Base-by-base conservation (phyloP, 2,888 invertebrate genomes). In the Gymnoscelis rufifasciata region DNA sequence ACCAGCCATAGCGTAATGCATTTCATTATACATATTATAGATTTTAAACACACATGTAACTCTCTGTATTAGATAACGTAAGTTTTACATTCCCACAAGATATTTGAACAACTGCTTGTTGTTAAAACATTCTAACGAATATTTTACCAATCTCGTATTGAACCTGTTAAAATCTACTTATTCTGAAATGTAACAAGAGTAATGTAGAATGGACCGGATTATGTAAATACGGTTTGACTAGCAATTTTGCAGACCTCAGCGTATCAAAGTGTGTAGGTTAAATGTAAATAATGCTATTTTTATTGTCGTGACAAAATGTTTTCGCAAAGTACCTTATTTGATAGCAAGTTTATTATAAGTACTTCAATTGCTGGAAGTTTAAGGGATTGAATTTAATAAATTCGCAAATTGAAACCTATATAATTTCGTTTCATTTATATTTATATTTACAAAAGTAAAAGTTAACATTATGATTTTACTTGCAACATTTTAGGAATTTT, bases 311-410 rank as follows among this genome's bases (percentile, higher is more conserved):
- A 69, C 59, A 52, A 52, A 57, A n/a, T 66, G 57, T 70, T 68
- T 52, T 62, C 44, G 75, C 78, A 71, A 69, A 72, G 80, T 83
- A 83, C 74, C 78, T 77, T 65, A 66, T 63, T 69, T 69, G 59
- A 68, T 70, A 72, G 69, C 74, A 75, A 71, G 65, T 78, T 79
- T 75, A 78, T 78, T 78, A 78, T 78, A 78, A 76, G 71, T 81
- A 83, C 78, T 84, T 83, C 83, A 76, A 81, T 78, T 79, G 78
- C 80, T 82, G 77, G 82, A 81, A 83, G 83, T 81, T 72, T 57
- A 73, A 76, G 83, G 79, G 80, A 87, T 84, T 84, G 87, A 88
- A 88, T 84, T 86, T 83, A 88, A 87, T 88, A 87, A 88, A 88
- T 87, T 88, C 87, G 73, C 82, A 73, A 79, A 77, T 71, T 67